Evolutionary conservation across 1,140 invertebrate genomes (phyloP).

Genomic region (Physella acuta): DNA sequence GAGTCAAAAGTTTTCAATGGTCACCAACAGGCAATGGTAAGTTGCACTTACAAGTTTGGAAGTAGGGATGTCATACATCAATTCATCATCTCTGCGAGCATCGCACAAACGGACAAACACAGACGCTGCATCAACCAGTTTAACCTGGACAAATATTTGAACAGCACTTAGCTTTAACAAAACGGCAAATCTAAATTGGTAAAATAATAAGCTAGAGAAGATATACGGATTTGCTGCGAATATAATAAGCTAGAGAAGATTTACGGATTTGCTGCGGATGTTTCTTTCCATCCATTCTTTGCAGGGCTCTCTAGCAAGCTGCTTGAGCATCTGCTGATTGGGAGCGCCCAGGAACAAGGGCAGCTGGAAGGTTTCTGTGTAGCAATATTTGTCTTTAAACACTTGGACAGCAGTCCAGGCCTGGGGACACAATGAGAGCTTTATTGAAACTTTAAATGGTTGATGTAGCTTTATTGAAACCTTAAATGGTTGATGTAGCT

Average conservation of each 20-base stretch:
- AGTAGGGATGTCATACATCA: conserved; percentile 36
- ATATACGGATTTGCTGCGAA: not conserved
- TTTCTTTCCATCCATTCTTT: conserved; percentile 48
- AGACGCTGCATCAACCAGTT: conserved; percentile 46
- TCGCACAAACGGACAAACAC: conserved; percentile 48
- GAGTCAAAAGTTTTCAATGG: no score
- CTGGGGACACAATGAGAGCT: conserved; percentile 25
- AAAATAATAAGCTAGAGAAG: no score
- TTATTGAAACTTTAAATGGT: no score
- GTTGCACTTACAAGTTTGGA: conserved; percentile 42
- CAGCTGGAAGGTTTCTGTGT: conserved; percentile 48
- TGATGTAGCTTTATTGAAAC: no score
- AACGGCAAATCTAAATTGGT: no score
- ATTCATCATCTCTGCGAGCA: conserved; percentile 51
- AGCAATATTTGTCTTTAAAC: conserved; percentile 47
- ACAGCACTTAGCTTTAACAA: no score
- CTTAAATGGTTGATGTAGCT: no score
- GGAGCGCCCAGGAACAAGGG: conserved; percentile 50
- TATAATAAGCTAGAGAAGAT: conserved; percentile 14
- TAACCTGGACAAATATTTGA: conserved; percentile 35
- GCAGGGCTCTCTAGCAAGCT: conserved; percentile 47
- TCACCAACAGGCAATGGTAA: no score
- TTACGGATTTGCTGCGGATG: conserved; percentile 40
- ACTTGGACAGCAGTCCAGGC: conserved; percentile 50
- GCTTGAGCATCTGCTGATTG: conserved; percentile 44